phyloP scores from a whole-genome alignment of 2,888 invertebrate genomes.

The Archips xylosteana region DNA sequence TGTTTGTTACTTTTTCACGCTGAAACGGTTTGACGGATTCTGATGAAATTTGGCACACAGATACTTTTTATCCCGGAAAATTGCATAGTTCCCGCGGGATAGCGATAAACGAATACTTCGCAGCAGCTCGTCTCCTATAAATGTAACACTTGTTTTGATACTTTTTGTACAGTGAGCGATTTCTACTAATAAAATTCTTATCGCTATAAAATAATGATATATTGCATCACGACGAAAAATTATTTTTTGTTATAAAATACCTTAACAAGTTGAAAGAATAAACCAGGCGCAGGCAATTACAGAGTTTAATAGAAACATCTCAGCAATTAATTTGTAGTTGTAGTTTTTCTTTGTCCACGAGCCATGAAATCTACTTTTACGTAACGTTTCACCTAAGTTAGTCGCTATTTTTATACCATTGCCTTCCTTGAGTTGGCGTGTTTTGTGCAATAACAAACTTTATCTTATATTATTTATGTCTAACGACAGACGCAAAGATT shows the following conservation, averaged over 20 bases:
- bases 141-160: no score
- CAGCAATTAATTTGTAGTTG: constrained; percentile 21
- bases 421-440: not conserved
- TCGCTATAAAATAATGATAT: not conserved
- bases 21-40: no score
- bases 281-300: constrained; percentile 12
- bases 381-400: not conserved
- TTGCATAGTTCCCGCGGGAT: no score
- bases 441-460: no score
- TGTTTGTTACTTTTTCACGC: no score
- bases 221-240: not conserved
- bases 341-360: constrained; percentile 9
- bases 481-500: no score
- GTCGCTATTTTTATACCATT: not conserved
- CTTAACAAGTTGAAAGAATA: constrained; percentile 1
- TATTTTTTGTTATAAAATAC: constrained; percentile 1
- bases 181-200: not conserved
- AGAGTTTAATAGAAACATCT: constrained; percentile 9
- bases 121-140: no score
- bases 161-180: no score
- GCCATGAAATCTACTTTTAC: not conserved
- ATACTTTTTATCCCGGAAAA: no score
- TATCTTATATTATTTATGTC: no score
- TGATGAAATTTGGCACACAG: no score
- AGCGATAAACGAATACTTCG: no score